Conservation (phyloP, 1,140 invertebrate species). For the Zophobas atratus region DNA sequence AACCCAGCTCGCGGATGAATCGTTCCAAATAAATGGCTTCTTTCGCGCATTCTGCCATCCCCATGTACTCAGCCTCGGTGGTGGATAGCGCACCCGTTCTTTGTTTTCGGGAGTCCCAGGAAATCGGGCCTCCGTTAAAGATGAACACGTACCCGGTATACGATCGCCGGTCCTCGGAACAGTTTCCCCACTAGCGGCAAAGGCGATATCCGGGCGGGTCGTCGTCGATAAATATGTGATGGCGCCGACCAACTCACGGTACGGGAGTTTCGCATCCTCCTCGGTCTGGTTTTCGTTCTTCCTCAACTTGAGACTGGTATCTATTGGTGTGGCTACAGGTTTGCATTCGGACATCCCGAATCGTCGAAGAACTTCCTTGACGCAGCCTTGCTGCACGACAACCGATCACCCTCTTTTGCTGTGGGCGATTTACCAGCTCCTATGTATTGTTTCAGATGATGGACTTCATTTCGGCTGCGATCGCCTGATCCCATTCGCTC, state of each 20-base stretch:
- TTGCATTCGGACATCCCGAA: no score
- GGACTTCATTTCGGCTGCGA: no score
- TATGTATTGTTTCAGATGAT: no score
- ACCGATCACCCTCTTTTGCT: no score
- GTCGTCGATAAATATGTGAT: not conserved
- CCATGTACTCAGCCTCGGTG: constrained; percentile 67
- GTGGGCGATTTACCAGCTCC: no score
- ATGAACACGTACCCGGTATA: constrained; percentile 65
- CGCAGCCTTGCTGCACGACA: no score
- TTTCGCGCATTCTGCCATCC: constrained; percentile 59
- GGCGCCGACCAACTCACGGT: not conserved
- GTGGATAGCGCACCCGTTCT: constrained; percentile 64
- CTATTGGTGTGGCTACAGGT: no score
- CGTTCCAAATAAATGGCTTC: constrained; percentile 57
- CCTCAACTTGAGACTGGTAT: no score
- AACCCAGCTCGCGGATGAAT: constrained; percentile 51
- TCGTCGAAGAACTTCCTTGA: no score
- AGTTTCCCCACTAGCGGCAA: constrained; percentile 56
- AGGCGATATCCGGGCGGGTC: not conserved
- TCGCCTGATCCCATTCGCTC: no score
- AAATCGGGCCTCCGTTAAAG: constrained; percentile 58
- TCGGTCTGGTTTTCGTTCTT: no score
- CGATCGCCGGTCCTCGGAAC: constrained; percentile 60
- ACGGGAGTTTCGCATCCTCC: no score
- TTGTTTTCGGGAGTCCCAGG: constrained; percentile 65